phyloP scores from a whole-genome alignment of 2,797 vertebrate species.

The Protonibea diacanthus region DNA sequence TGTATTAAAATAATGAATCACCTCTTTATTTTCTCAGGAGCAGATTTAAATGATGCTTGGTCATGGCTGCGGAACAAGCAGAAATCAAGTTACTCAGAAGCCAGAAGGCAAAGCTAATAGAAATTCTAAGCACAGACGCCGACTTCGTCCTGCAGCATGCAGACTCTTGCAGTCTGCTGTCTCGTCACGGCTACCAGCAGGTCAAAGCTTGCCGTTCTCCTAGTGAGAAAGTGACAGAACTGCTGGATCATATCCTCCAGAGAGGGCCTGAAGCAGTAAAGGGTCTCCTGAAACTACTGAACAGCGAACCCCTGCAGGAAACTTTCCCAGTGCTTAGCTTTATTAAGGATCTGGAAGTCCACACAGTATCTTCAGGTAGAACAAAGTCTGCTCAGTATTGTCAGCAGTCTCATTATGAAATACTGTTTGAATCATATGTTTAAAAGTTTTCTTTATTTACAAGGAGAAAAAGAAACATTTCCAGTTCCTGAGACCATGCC shows the following conservation, averaged over 20 bases:
- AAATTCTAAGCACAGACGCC: conserved; percentile 78
- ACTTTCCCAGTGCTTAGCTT: conserved; percentile 79
- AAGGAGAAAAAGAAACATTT: conserved; percentile 28
- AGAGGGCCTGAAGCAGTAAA: conserved; percentile 62
- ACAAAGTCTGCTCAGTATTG: neutral
- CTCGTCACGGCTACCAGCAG: conserved; percentile 70
- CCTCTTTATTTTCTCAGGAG: conserved; percentile 27
- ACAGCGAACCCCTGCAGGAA: conserved; percentile 66
- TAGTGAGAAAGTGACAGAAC: conserved; percentile 75
- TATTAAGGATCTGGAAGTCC: conserved; percentile 58
- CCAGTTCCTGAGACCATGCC: conserved; percentile 27
- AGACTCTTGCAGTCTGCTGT: conserved; percentile 74
- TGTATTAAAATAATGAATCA: neutral
- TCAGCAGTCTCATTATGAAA: neutral
- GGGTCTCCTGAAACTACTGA: conserved; percentile 75
- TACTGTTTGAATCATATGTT: conserved; percentile 1
- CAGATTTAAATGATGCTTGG: conserved; percentile 21
- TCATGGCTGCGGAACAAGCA: conserved; percentile 70
- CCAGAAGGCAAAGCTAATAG: conserved; percentile 73
- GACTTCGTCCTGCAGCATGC: conserved; percentile 84
- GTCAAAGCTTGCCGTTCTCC: conserved; percentile 71
- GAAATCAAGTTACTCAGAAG: conserved; percentile 64
- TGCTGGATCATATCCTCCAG: conserved; percentile 81
- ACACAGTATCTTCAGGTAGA: conserved; percentile 53
- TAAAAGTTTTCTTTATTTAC: neutral